Evolutionary conservation across 1,140 invertebrate species (phyloP), one percentile per base, ranked within the genome.

Genomic region (Drosophila seguyi): DNA sequence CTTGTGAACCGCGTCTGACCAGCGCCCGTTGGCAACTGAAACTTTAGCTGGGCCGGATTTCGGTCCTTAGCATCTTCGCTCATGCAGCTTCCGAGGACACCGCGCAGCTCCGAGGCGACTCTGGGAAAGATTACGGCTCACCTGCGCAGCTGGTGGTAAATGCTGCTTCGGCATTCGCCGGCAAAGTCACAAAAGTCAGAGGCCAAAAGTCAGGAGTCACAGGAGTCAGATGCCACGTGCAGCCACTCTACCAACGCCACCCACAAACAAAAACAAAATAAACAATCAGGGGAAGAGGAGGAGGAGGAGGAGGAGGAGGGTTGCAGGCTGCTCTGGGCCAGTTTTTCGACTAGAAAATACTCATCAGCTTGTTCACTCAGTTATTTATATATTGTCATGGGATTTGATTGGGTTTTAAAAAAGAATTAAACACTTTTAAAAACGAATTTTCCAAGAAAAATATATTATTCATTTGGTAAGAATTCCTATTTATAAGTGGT

Each of bases 101-200:
- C 5, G 39, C 29, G 39, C 22, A 41, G 45, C 63, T 53, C 20
- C 13, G 22, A 31, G 18, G 5, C 53, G 22, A 34, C 55, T 45
- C 13, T 44, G 36, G 50, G 6, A 25, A 57, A 39, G 36, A 42
- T 52, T 67, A 53, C 66, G 67, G 73, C 63, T 91, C 90, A 91
- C 90, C 90, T 91, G 90, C 90, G 79, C 90, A 86, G 90, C 67
- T 82, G 90, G 90, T 81, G 90, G 90, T 90, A 77, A 90, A 77
- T 61, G 76, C 74, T 67, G 62, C 75, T 61, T 47, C 48, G 59
- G 76, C 52, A 63, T 66, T 81, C 44, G 50, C 41, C 45, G 44
- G 41, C 55, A 44, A 59, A 81, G 69, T 80, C 57, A 52, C 53
- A 69, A 66, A 67, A 63, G 73, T 80, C 59, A 79, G 34, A 58